Evolutionary conservation across 2,113 vertebrate genomes (phyloP), one percentile per base, ranked within the genome.

Genomic region (Gasterosteus nipponicus): DNA sequence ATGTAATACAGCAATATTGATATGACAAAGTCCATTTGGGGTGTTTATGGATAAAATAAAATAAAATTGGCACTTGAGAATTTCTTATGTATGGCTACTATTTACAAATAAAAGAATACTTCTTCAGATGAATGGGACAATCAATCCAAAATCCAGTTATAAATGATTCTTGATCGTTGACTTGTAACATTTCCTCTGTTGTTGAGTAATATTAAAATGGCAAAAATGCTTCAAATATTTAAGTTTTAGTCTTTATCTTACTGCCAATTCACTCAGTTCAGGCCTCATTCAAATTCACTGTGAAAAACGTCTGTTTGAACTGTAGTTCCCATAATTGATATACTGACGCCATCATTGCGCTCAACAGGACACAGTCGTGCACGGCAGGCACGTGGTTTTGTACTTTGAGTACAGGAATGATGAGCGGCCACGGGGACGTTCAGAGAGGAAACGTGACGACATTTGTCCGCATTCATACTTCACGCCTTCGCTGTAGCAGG

Each of bases 401-500:
- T 39, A 19, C 65, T 65, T 57, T 2, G 65, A 62, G 41, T 33
- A 54, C 35, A 59, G 49, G 26, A 49, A 75, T 70, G 56, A 66
- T 18, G 57, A 67, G 84, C 29, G 6, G 51, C 82, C 60, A 1
- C 12, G 1, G 61, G 47, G 71, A 62, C 38, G 53, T 77, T 77
- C 75, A n/a, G 75, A 68, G 56, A 78, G 85, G 76, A 90, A 88
- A 82, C 18, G 73, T 64, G 74, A 59, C 69, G 73, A 73, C 82
- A 85, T 79, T 71, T 51, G 57, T 77, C 72, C 75, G 62, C 73
- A 77, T 78, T 49, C 44, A 69, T 63, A 83, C 35, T 18, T n/a
- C 44, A 19, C 54, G 49, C 63, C 47, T 54, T 80, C 41, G n/a
- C 82, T 72, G 72, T 66, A 67, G 56, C 83, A 89, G 85, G 73